These are phyloP conservation scores for Aradophagus sp. DNA, from an alignment of 1,140 invertebrate genomes.

Conservation along the genomic window DNA sequence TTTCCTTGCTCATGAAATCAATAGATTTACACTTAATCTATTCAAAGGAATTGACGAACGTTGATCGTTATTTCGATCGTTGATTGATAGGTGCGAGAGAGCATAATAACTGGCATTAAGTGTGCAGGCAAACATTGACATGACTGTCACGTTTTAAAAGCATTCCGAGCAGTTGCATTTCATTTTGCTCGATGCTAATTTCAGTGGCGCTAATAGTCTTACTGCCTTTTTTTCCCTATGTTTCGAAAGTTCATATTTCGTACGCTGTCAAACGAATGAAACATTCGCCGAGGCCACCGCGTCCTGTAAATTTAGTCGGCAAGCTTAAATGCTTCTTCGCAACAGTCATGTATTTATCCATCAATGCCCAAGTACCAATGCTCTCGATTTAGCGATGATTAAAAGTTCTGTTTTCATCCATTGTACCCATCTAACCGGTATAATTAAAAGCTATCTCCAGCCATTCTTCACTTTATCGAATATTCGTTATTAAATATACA, in stretches of 20 bases:
- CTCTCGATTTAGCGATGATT: constrained; percentile 30
- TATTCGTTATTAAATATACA: not conserved
- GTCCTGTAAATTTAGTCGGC: constrained; percentile 23
- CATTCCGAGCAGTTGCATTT: constrained; percentile 23
- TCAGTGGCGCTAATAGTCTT: constrained; percentile 5
- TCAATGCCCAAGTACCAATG: constrained; percentile 16
- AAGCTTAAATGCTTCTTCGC: constrained; percentile 16
- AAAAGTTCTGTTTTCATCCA: constrained; percentile 12
- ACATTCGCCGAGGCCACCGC: constrained; percentile 2
- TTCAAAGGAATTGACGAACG: too few relatives aligned
- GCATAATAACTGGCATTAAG: too few relatives aligned
- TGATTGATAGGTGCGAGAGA: too few relatives aligned
- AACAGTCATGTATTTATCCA: constrained; percentile 18
- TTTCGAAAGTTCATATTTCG: constrained; percentile 11
- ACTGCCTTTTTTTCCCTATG: constrained; percentile 1
- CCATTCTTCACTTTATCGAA: too few relatives aligned
- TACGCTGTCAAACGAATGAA: constrained; percentile 22
- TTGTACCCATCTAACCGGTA: not conserved
- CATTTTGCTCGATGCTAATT: constrained; percentile 21
- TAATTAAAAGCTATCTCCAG: constrained; percentile 1
- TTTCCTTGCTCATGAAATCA: too few relatives aligned
- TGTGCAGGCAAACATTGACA: constrained; percentile 29
- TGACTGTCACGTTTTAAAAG: constrained; percentile 29
- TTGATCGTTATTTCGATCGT: too few relatives aligned
- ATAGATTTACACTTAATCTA: too few relatives aligned